A percentile compares a stretch with the other conserved stretches of the same genome.
These are phyloP conservation scores for Caenorhabditis sp. DNA, from an alignment of 2,888 invertebrate species.

Conservation along the genomic window DNA sequence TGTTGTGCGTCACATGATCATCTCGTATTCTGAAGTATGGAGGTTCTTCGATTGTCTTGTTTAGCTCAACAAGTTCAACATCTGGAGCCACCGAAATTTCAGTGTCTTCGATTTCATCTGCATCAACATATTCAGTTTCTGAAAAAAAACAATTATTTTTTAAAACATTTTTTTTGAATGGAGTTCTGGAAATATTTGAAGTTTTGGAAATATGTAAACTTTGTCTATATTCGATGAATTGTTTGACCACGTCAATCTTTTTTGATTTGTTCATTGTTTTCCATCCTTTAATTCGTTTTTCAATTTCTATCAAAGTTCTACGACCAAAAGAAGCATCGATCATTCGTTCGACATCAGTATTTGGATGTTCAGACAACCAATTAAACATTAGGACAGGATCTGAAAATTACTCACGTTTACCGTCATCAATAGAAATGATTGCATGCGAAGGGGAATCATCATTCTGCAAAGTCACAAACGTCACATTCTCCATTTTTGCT, in stretches of 20 bases:
- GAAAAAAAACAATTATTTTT: no score
- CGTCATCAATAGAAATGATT: background rate
- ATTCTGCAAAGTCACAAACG: slow-evolving; percentile 21
- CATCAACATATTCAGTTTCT: slow-evolving; percentile 16
- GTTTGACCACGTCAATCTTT: slow-evolving; percentile 51
- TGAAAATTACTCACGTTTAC: slow-evolving; percentile 38
- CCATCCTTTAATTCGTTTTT: slow-evolving; percentile 56
- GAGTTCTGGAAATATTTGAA: no score
- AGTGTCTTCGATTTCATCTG: slow-evolving; percentile 17
- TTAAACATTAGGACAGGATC: slow-evolving; percentile 67
- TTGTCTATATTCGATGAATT: slow-evolving; percentile 45
- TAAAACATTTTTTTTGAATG: background rate
- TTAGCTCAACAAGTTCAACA: slow-evolving; percentile 15
- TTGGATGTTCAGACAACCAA: slow-evolving; percentile 49
- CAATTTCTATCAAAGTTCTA: slow-evolving; percentile 45
- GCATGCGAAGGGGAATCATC: slow-evolving; percentile 31
- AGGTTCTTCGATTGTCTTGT: slow-evolving; percentile 25
- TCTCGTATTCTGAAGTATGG: slow-evolving; percentile 30
- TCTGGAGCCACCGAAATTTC: slow-evolving; percentile 25
- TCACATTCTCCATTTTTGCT: slow-evolving; percentile 7
- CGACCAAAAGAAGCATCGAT: slow-evolving; percentile 55
- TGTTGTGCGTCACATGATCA: slow-evolving; percentile 5
- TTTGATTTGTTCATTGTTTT: slow-evolving; percentile 37
- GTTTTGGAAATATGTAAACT: slow-evolving; percentile 1
- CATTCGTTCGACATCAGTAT: slow-evolving; percentile 58